Conservation (phyloP, 2,797 vertebrate genomes). For the Acrossocheilus fasciatus region DNA sequence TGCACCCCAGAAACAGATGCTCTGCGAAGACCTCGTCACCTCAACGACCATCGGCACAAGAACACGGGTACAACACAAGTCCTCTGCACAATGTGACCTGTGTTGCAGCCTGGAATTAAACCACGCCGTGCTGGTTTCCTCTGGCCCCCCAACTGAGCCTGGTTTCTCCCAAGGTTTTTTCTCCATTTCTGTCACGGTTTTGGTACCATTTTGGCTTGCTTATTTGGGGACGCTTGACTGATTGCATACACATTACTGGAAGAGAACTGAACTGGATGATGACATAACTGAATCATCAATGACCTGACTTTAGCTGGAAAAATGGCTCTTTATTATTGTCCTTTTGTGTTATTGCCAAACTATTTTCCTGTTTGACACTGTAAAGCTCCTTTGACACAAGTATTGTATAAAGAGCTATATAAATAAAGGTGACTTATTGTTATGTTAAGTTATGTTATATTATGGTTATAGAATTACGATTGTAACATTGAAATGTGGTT, state of each 20-base stretch:
- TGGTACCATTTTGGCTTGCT: neutral
- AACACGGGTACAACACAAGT: too few relatives aligned
- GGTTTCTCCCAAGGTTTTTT: neutral
- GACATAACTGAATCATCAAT: neutral
- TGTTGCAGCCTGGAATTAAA: too few relatives aligned
- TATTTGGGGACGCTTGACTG: neutral
- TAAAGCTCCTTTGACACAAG: neutral
- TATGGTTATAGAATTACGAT: neutral
- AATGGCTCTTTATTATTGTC: neutral
- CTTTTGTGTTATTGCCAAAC: neutral
- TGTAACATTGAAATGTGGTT: conserved; percentile 1
- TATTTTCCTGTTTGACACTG: neutral
- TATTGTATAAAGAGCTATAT: neutral
- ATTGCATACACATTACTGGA: neutral
- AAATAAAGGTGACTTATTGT: neutral
- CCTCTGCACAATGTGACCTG: too few relatives aligned
- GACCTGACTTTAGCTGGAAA: neutral
- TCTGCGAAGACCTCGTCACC: too few relatives aligned
- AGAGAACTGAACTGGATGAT: neutral
- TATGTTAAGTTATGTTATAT: neutral
- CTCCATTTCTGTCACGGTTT: neutral
- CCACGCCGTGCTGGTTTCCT: too few relatives aligned
- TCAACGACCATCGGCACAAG: too few relatives aligned
- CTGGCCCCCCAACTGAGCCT: neutral
- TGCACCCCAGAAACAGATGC: too few relatives aligned